phyloP scores from a whole-genome alignment of 2,888 invertebrate genomes.

The Phyllotreta striolata region DNA sequence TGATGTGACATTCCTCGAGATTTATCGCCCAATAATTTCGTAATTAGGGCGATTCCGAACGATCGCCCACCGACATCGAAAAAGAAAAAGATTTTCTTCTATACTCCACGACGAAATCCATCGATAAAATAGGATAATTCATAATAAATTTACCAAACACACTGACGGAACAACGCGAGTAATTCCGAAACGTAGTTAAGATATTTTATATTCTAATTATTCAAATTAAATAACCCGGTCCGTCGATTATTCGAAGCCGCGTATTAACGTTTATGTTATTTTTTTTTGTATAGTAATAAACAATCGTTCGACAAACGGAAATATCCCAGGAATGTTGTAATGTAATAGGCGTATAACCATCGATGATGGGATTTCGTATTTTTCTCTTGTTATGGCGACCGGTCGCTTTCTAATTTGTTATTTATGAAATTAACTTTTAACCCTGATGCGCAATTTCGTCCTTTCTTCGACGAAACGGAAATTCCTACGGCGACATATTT shows the following conservation, averaged over 20 bases:
- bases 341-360: no score
- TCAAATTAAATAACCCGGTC: slow-evolving; percentile 14
- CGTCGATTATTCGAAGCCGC: slow-evolving; percentile 7
- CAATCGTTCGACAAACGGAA: slow-evolving; percentile 28
- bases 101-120: no score
- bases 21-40: slow-evolving; percentile 12
- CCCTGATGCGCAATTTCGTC: slow-evolving; percentile 33
- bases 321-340: slow-evolving; percentile 36
- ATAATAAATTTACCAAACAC: not conserved
- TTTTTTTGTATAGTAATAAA: slow-evolving; percentile 18
- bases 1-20: slow-evolving; percentile 11
- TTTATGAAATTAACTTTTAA: slow-evolving; percentile 42
- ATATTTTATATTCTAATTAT: slow-evolving; percentile 16
- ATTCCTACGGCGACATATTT: slow-evolving; percentile 47
- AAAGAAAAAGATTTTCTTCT: not conserved
- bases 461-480: slow-evolving; percentile 40
- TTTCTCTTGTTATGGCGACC: slow-evolving; percentile 29
- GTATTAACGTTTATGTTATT: slow-evolving; percentile 13
- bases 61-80: slow-evolving; percentile 5
- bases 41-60: slow-evolving; percentile 4
- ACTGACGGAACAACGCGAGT: not conserved
- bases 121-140: no score
- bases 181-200: slow-evolving; percentile 4
- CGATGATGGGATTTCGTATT: slow-evolving; percentile 17
- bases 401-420: slow-evolving; percentile 39